Evolutionary conservation across 1,140 invertebrate genomes (phyloP).

Genomic region (Ceratitis capitata): DNA sequence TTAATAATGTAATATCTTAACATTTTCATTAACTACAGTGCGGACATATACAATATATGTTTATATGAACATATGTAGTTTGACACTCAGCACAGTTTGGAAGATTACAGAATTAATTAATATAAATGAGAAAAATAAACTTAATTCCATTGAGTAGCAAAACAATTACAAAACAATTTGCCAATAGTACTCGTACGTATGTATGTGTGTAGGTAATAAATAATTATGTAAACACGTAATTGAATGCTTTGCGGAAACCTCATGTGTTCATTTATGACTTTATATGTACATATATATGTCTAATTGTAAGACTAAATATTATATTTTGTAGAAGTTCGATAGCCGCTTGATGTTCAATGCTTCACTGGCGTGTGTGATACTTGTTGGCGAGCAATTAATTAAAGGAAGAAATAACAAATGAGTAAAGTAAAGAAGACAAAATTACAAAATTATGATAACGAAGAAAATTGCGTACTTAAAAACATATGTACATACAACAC

Average conservation of each 20-base stretch:
- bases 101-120: slow-evolving; percentile 17
- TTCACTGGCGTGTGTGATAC: not conserved
- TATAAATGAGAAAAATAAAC: not conserved
- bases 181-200: not conserved
- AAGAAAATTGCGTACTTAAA: not conserved
- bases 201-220: not conserved
- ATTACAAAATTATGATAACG: no score
- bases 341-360: not conserved
- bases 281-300: not conserved
- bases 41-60: no score
- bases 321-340: not conserved
- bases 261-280: not conserved
- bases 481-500: not conserved
- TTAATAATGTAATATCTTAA: not conserved
- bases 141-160: no score
- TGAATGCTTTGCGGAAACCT: not conserved
- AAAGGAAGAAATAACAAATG: no score
- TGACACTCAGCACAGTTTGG: no score
- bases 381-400: no score
- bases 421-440: not conserved
- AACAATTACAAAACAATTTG: not conserved
- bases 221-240: not conserved
- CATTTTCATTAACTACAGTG: not conserved
- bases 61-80: no score
- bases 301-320: not conserved